A percentile compares a stretch with the other conserved stretches of the same genome.
Evolutionary conservation across 2,888 invertebrate species (phyloP).

Genomic region (Thereva nobilitata): DNA sequence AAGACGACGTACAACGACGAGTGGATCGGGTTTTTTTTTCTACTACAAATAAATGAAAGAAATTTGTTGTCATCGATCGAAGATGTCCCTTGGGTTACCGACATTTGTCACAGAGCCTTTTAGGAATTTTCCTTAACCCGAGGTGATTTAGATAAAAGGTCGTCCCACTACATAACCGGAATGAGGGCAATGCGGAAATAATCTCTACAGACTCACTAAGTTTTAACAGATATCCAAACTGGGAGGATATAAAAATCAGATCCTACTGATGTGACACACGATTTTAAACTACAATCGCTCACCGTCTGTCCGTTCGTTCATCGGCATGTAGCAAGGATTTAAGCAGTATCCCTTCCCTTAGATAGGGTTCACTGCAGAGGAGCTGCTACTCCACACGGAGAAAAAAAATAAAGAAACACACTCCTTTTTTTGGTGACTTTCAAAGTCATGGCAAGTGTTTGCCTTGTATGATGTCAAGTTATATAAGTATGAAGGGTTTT

Average conservation of each 20-base stretch:
- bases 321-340: no score
- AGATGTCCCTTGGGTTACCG: conserved; percentile 32
- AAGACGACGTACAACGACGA: neutral
- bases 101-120: conserved; percentile 30
- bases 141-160: conserved; percentile 33
- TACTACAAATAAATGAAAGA: conserved; percentile 23
- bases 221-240: conserved; percentile 26
- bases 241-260: conserved; percentile 16
- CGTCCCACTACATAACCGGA: conserved; percentile 24
- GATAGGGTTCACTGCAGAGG: no score
- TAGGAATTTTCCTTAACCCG: conserved; percentile 21
- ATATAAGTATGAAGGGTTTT: no score
- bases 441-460: no score
- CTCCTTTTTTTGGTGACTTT: no score
- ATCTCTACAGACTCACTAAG: conserved; percentile 26
- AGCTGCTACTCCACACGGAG: no score
- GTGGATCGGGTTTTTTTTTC: neutral
- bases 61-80: conserved; percentile 29
- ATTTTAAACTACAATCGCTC: no score
- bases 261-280: no score
- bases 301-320: no score
- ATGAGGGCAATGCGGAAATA: conserved; percentile 25
- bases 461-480: no score
- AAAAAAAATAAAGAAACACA: no score
- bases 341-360: no score